Base-by-base conservation (phyloP, 2,888 invertebrate genomes). In the Lordiphosa fenestrarum region DNA sequence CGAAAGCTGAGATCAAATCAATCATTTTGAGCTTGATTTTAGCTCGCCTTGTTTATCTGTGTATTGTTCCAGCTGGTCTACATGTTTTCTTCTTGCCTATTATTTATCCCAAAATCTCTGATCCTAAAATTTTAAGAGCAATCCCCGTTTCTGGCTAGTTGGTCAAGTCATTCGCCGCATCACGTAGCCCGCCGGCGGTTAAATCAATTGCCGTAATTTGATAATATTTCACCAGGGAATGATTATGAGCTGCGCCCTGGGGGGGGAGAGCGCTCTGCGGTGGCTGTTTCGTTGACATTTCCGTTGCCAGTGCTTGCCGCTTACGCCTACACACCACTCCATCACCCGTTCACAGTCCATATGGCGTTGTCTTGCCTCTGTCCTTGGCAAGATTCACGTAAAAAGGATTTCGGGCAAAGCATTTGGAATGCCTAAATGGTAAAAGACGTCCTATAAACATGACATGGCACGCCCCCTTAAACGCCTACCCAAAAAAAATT, bases 171-270 rank as follows among this genome's bases (percentile, higher is more conserved):
- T 37, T 30, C 41, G 53, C 47, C 57, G 44, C 58, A 39, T 67
- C 58, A 46, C 52, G 58, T 59, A 69, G 66, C 68, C 71, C 70
- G 68, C 69, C 69, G 69, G 80, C 66, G 65, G 62, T 77, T 73
- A 75, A 78, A 81, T 87, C 78, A 86, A 87, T 86, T 87, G 83
- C 77, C 75, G 73, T 78, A 73, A 77, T 80, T 74, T 86, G 69
- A 85, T 86, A 87, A 86, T 87, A 86, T 88, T 87, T 87, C 86
- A 87, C 70, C 72, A 51, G 77, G 75, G 86, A 75, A 80, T 86
- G 77, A 85, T 85, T 85, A 82, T 76, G 71, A 69, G 53, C 44
- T 25, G 44, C 62, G 64, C 51, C 60, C 42, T 33, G 36, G 50
- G 53, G 64, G 46, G 25, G 49, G 30, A 50, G 38, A 44, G 4